A percentile compares a stretch with the other conserved stretches of the same genome.
These are phyloP conservation scores for Campoletis sonorensis DNA, from an alignment of 1,140 invertebrate genomes.

Conservation along the genomic window DNA sequence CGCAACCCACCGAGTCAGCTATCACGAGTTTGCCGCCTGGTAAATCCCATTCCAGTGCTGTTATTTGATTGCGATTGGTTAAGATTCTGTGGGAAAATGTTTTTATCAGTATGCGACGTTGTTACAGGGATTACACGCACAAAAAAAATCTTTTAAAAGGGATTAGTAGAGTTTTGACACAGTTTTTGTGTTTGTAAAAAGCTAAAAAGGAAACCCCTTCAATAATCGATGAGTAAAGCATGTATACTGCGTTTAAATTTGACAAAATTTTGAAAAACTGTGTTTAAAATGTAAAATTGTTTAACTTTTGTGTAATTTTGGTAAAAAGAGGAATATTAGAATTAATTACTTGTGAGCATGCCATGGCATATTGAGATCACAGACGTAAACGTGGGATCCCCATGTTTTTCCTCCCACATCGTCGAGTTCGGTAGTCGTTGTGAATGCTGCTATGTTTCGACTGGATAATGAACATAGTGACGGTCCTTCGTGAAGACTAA, in stretches of 20 bases:
- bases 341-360: conserved; percentile 83
- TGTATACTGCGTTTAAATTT: no score
- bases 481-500: conserved; percentile 75
- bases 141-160: no score
- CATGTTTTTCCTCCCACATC: conserved; percentile 82
- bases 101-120: neutral
- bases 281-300: no score
- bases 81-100: conserved; percentile 73
- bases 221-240: no score
- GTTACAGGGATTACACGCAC: no score
- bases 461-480: conserved; percentile 85
- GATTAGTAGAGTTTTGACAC: no score
- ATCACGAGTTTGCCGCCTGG: conserved; percentile 87
- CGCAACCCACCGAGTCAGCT: conserved; percentile 84
- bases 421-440: conserved; percentile 82
- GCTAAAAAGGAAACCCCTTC: no score
- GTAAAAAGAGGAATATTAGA: neutral
- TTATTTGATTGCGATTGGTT: conserved; percentile 81
- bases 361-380: conserved; percentile 92
- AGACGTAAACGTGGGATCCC: conserved; percentile 89
- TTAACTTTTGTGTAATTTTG: no score
- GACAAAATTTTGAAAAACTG: no score
- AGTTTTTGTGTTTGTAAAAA: neutral
- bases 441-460: conserved; percentile 89
- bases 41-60: conserved; percentile 90